Base-by-base conservation (phyloP, 2,888 invertebrate genomes). In the Anodontia alba region DNA sequence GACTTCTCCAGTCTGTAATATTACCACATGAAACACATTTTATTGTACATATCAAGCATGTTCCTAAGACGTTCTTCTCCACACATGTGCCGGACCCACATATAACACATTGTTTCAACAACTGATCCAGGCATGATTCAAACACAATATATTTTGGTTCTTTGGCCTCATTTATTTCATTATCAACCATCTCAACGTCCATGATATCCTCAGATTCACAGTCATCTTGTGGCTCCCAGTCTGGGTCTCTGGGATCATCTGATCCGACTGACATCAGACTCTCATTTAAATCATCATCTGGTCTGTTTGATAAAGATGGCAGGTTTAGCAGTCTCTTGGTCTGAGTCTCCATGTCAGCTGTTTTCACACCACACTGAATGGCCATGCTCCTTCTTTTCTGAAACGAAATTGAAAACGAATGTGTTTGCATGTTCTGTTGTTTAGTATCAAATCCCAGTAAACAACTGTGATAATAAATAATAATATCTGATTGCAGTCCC, bases 131-230 rank as follows among this genome's bases (percentile, higher is more conserved):
- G 17, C 69, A 54, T 33, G 69, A 69, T 20, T 76, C 54, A 76
- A 17, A 76, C 23, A 76, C 76, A 26, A 76, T 76, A 29, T 67
- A 76, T 36, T 68, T 76, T 15, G 23, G 15, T n/a, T 76, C 69
- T 42, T 69, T 33, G 49, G 54, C 31, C 8, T 68, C 23, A 38
- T 42, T 76, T 20, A 17, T 31, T 7, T 51, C 46, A 20, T 31
- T 29, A 42, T 36, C 54, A 67, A 7, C 8, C 33, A 10, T 17
- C 17, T 67, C 67, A 3, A 23, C 33, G 2, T 42, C 67, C 62
- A 33, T 33, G 26, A 3, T 15, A 15, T 15, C 15, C 5, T 46
- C 46, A 42, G 42, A 42, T 42, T 42, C 42, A 42, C 42, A 10
- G 20, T 46, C 46, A 54, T 54, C 54, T 29, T 62, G 17, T 62